phyloP scores from a whole-genome alignment of 2,888 invertebrate genomes.

The Protophormia terraenovae region DNA sequence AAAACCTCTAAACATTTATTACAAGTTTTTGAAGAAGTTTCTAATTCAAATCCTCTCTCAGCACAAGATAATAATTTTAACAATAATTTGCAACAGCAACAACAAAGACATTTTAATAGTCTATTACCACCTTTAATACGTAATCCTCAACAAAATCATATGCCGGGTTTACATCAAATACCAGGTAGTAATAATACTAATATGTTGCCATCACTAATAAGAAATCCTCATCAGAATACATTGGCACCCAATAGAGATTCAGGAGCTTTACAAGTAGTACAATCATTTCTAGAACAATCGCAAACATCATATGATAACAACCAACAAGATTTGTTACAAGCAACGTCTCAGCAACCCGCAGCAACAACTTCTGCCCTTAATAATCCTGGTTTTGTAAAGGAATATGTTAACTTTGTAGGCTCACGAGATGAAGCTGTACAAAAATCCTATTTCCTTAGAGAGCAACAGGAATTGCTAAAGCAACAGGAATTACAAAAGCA shows the following conservation, averaged over 20 bases:
- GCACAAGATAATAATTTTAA: neutral
- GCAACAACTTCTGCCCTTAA: neutral
- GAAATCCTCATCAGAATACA: constrained; percentile 37
- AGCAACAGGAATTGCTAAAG: neutral
- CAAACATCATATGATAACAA: constrained; percentile 4
- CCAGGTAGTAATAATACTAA: neutral
- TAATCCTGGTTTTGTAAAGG: constrained; percentile 26
- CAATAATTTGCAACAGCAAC: constrained; percentile 10
- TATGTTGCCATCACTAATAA: constrained; percentile 42
- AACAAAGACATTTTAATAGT: neutral
- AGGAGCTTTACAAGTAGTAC: constrained; percentile 51
- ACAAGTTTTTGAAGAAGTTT: constrained; percentile 54
- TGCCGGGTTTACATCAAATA: constrained; percentile 36
- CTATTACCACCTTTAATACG: constrained; percentile 30
- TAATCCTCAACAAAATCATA: constrained; percentile 57
- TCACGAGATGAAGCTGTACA: neutral
- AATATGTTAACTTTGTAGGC: constrained; percentile 43
- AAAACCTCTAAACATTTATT: constrained; percentile 58
- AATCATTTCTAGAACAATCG: constrained; percentile 49
- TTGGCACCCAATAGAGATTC: constrained; percentile 12
- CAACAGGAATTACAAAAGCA: neutral
- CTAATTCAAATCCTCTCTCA: neutral
- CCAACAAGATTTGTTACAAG: constrained; percentile 18
- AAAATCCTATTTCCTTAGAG: no score
- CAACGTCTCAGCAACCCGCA: neutral